Base-by-base conservation (phyloP, 2,888 invertebrate genomes). In the Caenorhabditis zanzibari region DNA sequence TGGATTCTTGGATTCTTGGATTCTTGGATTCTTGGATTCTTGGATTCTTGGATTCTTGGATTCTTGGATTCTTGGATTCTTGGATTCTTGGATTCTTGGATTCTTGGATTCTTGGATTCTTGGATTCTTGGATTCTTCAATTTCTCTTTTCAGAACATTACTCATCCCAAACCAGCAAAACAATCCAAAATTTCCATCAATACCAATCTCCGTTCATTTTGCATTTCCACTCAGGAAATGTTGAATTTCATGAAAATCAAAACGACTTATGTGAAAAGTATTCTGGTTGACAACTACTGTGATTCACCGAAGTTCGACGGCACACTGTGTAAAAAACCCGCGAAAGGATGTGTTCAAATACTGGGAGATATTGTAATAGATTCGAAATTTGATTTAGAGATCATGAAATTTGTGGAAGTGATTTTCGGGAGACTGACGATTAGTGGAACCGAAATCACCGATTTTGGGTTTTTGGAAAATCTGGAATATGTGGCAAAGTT, bases 141-240 rank as follows among this genome's bases (percentile, higher is more conserved):
- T n/a, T 3, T 19, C 47, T 47, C n/a, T n/a, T n/a, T 26, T 47
- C 47, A 64, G 49, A 49, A n/a, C 9, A 19, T 66, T 6, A 49
- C 28, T 2, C 28, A 32, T 19, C 28, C 19, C 12, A 26, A 64
- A n/a, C 19, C 35, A 10, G 12, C 9, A 2, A n/a, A 47, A 3
- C 12, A 28, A 7, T 16, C 28, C 28, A 32, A 49, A 5, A 3
- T 66, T 6, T 35, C 3, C 16, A 10, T 52, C n/a, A n/a, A 22
- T 12, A n/a, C 32, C 19, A 24, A 49, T 22, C 12, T 35, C 22
- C 14, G 28, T 7, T 9, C 19, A 22, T 68, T 68, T 35, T 38
- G 68, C 12, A 38, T 68, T 0, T 52, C 68, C 0, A 49, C 19
- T 38, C 1, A 68, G 14, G 68, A 68, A 38, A 54, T 68, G 68